phyloP scores from a whole-genome alignment of 2,797 vertebrate species.

The Benthosema pterotum region DNA sequence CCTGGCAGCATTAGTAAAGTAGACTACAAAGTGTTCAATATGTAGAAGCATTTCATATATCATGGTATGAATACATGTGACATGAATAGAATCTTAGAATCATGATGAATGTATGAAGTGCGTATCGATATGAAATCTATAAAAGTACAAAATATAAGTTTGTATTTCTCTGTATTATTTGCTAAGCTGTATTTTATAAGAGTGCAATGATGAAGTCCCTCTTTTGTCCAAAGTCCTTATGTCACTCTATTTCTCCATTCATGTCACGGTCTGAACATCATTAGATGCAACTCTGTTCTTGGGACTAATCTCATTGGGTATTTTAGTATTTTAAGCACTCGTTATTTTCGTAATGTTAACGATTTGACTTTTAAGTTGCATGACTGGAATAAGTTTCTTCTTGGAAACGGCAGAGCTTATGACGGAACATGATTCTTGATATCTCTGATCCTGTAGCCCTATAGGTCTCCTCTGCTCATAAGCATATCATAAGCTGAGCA shows the following conservation, averaged over 20 bases:
- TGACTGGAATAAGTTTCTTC: conserved; percentile 24
- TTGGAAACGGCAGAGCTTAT: conserved; percentile 47
- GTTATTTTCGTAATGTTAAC: conserved; percentile 7
- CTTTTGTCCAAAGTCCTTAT: conserved; percentile 35
- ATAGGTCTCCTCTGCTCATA: conserved; percentile 7
- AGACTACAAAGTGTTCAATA: conserved; percentile 51
- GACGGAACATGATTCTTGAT: conserved; percentile 65
- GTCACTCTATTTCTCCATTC: conserved; percentile 41
- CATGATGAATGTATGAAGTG: conserved; percentile 62
- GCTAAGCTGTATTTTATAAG: conserved; percentile 48
- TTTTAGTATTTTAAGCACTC: conserved; percentile 13
- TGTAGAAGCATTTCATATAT: conserved; percentile 55
- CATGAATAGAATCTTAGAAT: conserved; percentile 61
- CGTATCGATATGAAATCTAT: conserved; percentile 58
- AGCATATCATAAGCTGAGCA: conserved; percentile 18
- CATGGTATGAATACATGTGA: conserved; percentile 60
- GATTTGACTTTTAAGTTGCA: conserved; percentile 10
- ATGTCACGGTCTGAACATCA: conserved; percentile 29
- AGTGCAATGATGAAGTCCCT: conserved; percentile 54
- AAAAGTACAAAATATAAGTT: conserved; percentile 50
- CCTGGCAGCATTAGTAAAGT: conserved; percentile 43
- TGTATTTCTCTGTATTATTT: conserved; percentile 57
- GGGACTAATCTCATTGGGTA: conserved; percentile 32
- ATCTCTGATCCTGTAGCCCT: conserved; percentile 31
- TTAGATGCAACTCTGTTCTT: conserved; percentile 45